Evolutionary conservation across 2,797 vertebrate genomes (phyloP).

Genomic region (Danio choprae): DNA sequence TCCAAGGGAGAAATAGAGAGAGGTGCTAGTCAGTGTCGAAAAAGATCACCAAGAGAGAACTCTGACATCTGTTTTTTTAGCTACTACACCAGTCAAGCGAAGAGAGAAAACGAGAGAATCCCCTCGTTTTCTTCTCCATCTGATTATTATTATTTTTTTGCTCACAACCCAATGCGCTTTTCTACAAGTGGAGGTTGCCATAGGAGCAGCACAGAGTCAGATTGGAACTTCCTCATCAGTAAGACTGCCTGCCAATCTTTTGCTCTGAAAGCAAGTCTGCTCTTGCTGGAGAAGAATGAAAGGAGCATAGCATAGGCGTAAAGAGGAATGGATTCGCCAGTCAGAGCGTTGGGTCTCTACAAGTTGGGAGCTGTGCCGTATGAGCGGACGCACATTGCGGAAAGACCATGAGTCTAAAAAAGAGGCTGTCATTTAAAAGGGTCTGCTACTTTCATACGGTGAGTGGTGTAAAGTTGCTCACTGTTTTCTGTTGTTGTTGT

Average conservation of each 20-base stretch:
- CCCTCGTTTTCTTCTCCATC: conserved; percentile 13
- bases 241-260: conserved; percentile 43
- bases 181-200: conserved; percentile 43
- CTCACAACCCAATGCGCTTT: conserved; percentile 22
- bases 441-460: conserved; percentile 81
- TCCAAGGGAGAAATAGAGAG: background rate
- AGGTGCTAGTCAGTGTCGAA: conserved; percentile 31
- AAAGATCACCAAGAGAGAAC: conserved; percentile 25
- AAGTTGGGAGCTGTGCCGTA: conserved; percentile 34
- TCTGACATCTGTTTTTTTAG: conserved; percentile 45
- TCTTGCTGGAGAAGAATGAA: conserved; percentile 61
- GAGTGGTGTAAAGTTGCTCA: conserved; percentile 66
- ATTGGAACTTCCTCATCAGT: conserved; percentile 60
- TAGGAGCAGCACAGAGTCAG: conserved; percentile 43
- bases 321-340: conserved; percentile 50
- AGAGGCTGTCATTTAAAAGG: conserved; percentile 84
- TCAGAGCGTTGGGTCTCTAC: conserved; percentile 20
- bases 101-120: conserved; percentile 37
- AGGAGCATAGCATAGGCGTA: conserved; percentile 19
- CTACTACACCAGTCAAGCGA: conserved; percentile 23
- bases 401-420: conserved; percentile 79
- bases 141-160: conserved; percentile 30
- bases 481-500: background rate
- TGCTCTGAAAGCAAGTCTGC: conserved; percentile 42
- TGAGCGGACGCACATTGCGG: conserved; percentile 18